phyloP scores from a whole-genome alignment of 1,140 invertebrate species.

The Drosophila parvula region DNA sequence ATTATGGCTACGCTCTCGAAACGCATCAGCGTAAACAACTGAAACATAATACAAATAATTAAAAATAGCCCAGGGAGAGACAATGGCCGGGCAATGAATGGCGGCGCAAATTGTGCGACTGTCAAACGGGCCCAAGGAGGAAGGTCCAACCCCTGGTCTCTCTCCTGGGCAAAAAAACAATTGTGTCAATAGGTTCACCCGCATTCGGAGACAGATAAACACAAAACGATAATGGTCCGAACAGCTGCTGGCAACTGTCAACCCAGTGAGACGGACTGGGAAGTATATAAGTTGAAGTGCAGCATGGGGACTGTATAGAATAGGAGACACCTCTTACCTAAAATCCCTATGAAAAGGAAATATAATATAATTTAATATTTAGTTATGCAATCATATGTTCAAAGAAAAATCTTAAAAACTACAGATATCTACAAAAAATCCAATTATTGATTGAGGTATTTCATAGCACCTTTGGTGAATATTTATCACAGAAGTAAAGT shows the following conservation, averaged over 20 bases:
- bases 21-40: constrained; percentile 59
- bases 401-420: neutral
- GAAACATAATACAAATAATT: constrained; percentile 82
- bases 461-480: neutral
- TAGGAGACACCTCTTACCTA: neutral
- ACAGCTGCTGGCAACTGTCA: constrained; percentile 77
- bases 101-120: constrained; percentile 39
- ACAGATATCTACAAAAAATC: neutral
- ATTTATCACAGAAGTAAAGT: neutral
- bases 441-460: neutral
- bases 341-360: no score
- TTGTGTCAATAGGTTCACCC: constrained; percentile 81
- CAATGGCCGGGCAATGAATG: constrained; percentile 28
- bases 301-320: neutral
- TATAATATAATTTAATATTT: neutral
- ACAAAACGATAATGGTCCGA: constrained; percentile 65
- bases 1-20: constrained; percentile 45
- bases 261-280: constrained; percentile 38
- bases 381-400: neutral
- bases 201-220: constrained; percentile 73
- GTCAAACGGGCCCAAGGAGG: constrained; percentile 19
- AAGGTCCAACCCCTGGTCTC: constrained; percentile 45
- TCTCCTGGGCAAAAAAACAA: constrained; percentile 71
- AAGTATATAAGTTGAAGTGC: constrained; percentile 23
- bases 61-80: constrained; percentile 68